Conservation (phyloP, 1,140 invertebrate genomes). For the Venustaconcha ellipsiformis region DNA sequence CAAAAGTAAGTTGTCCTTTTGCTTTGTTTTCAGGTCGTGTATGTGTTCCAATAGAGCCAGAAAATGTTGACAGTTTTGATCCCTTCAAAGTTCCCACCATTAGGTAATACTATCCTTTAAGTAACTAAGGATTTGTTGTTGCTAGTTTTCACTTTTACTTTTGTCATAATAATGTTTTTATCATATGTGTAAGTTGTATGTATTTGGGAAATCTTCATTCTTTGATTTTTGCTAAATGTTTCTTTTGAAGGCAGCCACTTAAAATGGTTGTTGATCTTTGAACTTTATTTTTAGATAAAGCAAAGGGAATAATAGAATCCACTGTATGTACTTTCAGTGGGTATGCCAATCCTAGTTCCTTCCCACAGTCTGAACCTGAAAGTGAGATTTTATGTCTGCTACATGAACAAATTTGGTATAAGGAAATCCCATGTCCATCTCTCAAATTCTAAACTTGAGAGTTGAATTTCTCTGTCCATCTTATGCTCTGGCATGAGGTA, state of each 20-base stretch:
- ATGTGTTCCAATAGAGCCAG: conserved; percentile 87
- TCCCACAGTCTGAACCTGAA: too few relatives aligned
- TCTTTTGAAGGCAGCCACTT: background rate
- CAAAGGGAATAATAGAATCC: too few relatives aligned
- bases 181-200: background rate
- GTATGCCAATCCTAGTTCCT: too few relatives aligned
- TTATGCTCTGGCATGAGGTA: too few relatives aligned
- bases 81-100: conserved; percentile 83
- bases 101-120: conserved; percentile 63
- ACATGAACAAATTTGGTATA: too few relatives aligned
- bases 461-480: too few relatives aligned
- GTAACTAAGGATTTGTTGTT: background rate
- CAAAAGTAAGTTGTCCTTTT: too few relatives aligned
- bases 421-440: too few relatives aligned
- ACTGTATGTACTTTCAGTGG: too few relatives aligned
- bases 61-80: conserved; percentile 81
- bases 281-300: too few relatives aligned
- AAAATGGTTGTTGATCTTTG: background rate
- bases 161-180: background rate
- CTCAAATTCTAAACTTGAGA: too few relatives aligned
- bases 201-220: background rate
- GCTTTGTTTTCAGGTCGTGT: conserved; percentile 74
- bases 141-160: background rate
- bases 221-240: background rate
- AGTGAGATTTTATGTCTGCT: too few relatives aligned